Evolutionary conservation across 2,797 vertebrate genomes (phyloP), one percentile per base, ranked within the genome.

Genomic region (Microtus agrestis): DNA sequence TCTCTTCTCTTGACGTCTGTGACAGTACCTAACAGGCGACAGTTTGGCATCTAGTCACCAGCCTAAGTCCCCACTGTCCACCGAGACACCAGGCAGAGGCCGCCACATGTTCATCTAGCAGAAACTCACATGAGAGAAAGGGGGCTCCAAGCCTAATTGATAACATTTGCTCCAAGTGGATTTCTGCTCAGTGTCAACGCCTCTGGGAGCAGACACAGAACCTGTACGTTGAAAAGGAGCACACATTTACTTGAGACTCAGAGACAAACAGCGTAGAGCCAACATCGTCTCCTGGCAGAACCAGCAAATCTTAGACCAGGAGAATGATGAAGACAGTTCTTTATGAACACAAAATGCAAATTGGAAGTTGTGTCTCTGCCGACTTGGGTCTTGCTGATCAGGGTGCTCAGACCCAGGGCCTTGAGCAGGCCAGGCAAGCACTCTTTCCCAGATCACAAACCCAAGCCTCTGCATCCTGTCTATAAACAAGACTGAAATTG

Each of bases 281-380:
- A 51, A 51, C 59, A 34, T 27, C 43, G 89, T 74, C 59, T 96
- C 69, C 84, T 63, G 76, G 69, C 69, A 84, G 43, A 65, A 61
- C 15, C 23, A 56, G 71, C 9, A n/a, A 46, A 46, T 29, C 87
- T 80, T 87, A 91, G 67, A 91, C 27, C 12, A 17, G 84, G 82
- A 78, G 91, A 74, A 65, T 85, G 48, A 48, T 23, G 48, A 59
- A 91, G 56, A 11, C 29, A 40, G 56, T 84, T 59, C 43, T 46
- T 80, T 84, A 51, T 4, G 21, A 89, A 94, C 61, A 79, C 65
- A 91, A 89, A 93, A 63, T 15, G 13, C 31, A 90, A 91, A 61
- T 46, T 82, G 29, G 37, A 80, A 91, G 56, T 87, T 61, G 79
- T 27, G 48, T 54, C 63, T 84, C 63, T 34, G 1, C 34, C 34